Percentiles rank a stretch among this genome's conserved stretches.
phyloP scores from a whole-genome alignment of 2,797 vertebrate genomes.

The Thunnus albacares region DNA sequence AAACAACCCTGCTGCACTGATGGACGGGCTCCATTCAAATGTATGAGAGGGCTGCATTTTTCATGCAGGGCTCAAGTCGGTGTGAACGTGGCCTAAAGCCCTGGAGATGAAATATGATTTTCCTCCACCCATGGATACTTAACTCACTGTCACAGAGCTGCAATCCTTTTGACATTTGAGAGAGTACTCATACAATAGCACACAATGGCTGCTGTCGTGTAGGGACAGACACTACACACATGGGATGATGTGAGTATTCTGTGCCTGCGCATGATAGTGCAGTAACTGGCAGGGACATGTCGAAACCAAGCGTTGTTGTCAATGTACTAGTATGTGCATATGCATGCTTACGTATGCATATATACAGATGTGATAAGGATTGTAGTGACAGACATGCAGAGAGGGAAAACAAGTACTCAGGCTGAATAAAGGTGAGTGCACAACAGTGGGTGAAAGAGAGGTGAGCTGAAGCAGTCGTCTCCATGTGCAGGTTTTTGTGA shows the following conservation, averaged over 20 bases:
- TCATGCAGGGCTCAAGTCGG: neutral
- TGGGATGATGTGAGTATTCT: constrained; percentile 35
- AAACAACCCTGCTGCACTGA: too few relatives aligned
- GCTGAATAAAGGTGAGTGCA: constrained; percentile 53
- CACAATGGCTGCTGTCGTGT: constrained; percentile 65
- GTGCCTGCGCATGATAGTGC: constrained; percentile 26
- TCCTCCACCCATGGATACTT: constrained; percentile 40
- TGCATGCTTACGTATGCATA: constrained; percentile 23
- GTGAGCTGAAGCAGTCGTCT: constrained; percentile 53
- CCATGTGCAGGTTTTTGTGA: constrained; percentile 60
- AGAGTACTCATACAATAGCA: constrained; percentile 39
- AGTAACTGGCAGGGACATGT: constrained; percentile 48
- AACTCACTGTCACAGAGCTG: constrained; percentile 46
- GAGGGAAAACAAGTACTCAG: constrained; percentile 26
- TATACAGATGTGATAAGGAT: constrained; percentile 14
- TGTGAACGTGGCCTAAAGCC: constrained; percentile 6
- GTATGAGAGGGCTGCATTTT: neutral
- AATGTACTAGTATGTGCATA: constrained; percentile 15
- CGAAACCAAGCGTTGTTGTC: constrained; percentile 40
- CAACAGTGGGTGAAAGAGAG: constrained; percentile 38
- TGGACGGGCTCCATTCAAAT: neutral
- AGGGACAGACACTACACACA: constrained; percentile 53
- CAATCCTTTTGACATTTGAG: constrained; percentile 69
- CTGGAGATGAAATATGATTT: constrained; percentile 27
- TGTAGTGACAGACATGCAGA: constrained; percentile 35